Conservation (phyloP, 2,113 vertebrate species). For the Plotosus lineatus region DNA sequence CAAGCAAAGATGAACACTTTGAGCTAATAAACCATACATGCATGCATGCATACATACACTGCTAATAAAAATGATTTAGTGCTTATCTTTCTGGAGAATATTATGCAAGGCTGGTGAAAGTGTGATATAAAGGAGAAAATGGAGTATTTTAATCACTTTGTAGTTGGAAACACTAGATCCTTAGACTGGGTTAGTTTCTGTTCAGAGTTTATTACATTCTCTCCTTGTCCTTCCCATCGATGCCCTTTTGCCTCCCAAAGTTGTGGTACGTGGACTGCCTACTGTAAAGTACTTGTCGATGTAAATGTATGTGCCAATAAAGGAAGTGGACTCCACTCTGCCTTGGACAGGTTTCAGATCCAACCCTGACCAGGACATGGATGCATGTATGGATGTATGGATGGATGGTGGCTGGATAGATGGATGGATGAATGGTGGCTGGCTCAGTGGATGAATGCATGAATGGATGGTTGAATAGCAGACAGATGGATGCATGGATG, state of each 20-base stretch:
- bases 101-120: constrained; percentile 43
- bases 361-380: neutral
- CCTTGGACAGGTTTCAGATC: neutral
- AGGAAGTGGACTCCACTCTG: neutral
- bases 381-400: neutral
- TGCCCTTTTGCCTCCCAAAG: neutral
- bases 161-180: constrained; percentile 36
- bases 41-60: too few species aligned
- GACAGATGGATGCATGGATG: too few species aligned
- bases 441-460: neutral
- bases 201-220: neutral
- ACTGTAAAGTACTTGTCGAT: neutral
- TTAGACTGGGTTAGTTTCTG: neutral
- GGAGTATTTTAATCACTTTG: constrained; percentile 55
- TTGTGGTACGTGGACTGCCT: neutral
- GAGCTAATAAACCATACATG: too few species aligned
- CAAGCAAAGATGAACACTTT: neutral
- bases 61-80: too few species aligned
- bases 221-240: neutral
- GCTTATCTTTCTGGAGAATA: constrained; percentile 2
- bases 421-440: neutral
- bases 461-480: too few species aligned
- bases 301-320: neutral
- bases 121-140: constrained; percentile 19
- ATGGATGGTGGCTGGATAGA: neutral